Base-by-base conservation (phyloP, 2,113 vertebrate genomes). In the Saimiri boliviensis region DNA sequence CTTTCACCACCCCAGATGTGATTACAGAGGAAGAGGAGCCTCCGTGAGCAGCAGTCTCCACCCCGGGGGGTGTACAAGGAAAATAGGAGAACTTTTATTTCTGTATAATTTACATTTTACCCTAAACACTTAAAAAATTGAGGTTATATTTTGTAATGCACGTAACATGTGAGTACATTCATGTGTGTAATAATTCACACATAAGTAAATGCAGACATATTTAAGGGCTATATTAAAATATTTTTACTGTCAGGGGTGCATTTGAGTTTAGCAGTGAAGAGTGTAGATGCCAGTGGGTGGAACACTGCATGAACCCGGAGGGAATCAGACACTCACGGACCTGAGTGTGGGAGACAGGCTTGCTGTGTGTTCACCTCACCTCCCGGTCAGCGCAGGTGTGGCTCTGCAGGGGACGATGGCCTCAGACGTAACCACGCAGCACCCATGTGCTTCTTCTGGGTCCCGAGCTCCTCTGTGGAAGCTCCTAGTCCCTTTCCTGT, bases 341-440 rank as follows among this genome's bases (percentile, higher is more conserved):
- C 7, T 6, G n/a, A n/a, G 54, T 3, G 16, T 23, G 11, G 7
- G 60, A 5, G 23, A 6, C 21, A 5, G 23, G 35, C 40, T 11
- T 14, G 32, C 5, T 37, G 3, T 32, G 5, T 19, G 8, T 11
- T 37, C 23, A 17, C 70, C 21, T 32, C 32, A 47, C n/a, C 30
- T 82, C 79, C n/a, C 3, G 5, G 49, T 25, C 42, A 0, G 1
- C 0, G 1, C 25, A 5, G 91, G 19, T 70, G 21, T n/a, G 47
- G 76, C 25, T 47, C 13, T 30, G 12, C 40, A 25, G 37, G 2
- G 74, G 6, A 20, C 0, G 2, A 32, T 3, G 6, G 60, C 8
- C 27, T 8, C 6, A 1, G n/a, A 8, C 12, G 0, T 2, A 9
- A 4, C 30, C 5, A 9, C 3, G 5, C 4, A 8, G n/a, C 21